Conservation (phyloP, 2,888 invertebrate species). For the Drosophila neonasuta region DNA sequence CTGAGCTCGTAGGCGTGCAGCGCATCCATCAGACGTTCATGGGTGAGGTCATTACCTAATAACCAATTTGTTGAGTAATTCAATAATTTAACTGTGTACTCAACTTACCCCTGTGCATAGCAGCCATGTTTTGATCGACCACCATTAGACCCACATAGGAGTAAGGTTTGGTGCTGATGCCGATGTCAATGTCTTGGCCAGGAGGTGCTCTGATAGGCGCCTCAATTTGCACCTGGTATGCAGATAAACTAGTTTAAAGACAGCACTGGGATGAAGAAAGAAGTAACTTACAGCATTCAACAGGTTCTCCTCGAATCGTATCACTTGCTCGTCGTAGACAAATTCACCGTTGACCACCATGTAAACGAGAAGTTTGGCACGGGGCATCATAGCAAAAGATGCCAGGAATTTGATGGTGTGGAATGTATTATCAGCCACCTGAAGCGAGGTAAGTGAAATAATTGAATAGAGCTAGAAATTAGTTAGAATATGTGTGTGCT, state of each 20-base stretch:
- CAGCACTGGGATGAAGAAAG: neutral
- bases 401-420: slow-evolving; percentile 85
- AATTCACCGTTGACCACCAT: slow-evolving; percentile 90
- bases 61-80: neutral
- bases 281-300: slow-evolving; percentile 88
- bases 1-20: slow-evolving; percentile 75
- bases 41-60: slow-evolving; percentile 79
- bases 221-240: slow-evolving; percentile 84
- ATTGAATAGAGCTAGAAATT: neutral
- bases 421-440: slow-evolving; percentile 78
- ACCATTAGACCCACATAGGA: slow-evolving; percentile 95
- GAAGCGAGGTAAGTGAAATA: neutral
- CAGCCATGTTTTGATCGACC: slow-evolving; percentile 91
- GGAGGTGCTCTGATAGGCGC: slow-evolving; percentile 88
- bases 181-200: slow-evolving; percentile 90
- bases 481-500: no score
- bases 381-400: slow-evolving; percentile 91
- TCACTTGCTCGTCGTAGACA: slow-evolving; percentile 93
- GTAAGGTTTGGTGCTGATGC: slow-evolving; percentile 91
- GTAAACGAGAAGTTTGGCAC: slow-evolving; percentile 91
- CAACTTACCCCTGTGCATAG: slow-evolving; percentile 85
- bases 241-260: neutral
- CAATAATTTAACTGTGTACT: neutral
- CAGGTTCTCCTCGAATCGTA: slow-evolving; percentile 89
- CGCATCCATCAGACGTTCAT: slow-evolving; percentile 75